Evolutionary conservation across 2,797 vertebrate species (phyloP).

Genomic region (Leucoraja ocellata): DNA sequence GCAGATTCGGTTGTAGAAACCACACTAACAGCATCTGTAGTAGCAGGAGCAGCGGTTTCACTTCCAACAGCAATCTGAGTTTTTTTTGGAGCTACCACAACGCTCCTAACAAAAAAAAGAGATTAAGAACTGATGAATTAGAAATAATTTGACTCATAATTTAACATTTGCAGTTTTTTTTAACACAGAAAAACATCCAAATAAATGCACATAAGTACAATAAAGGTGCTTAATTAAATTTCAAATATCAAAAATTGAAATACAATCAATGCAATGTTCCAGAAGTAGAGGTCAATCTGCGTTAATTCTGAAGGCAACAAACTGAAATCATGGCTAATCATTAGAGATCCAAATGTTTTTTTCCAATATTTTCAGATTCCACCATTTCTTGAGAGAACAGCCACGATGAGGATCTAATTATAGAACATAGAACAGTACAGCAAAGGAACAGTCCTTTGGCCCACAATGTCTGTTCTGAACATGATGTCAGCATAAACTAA

Average conservation of each 20-base stretch:
- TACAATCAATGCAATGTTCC: not conserved
- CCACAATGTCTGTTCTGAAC: no score
- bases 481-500: no score
- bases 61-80: slow-evolving; percentile 47
- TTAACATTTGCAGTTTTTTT: not conserved
- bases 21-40: slow-evolving; percentile 74
- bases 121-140: not conserved
- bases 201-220: not conserved
- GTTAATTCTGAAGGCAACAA: not conserved
- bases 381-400: not conserved
- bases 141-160: not conserved
- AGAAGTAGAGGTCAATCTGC: not conserved
- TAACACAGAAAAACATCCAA: not conserved
- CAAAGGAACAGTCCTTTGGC: no score
- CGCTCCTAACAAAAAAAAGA: slow-evolving; percentile 66
- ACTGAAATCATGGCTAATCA: not conserved
- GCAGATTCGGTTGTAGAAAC: slow-evolving; percentile 73
- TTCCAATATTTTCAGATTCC: not conserved
- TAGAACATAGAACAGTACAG: no score
- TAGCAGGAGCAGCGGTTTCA: slow-evolving; percentile 47
- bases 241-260: not conserved
- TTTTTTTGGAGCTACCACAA: slow-evolving; percentile 82
- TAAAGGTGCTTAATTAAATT: not conserved
- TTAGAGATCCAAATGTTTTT: not conserved
- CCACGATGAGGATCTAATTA: not conserved